Evolutionary conservation across 1,140 invertebrate genomes (phyloP), one percentile per base, ranked within the genome.

Genomic region (Helicorthomorpha holstii): DNA sequence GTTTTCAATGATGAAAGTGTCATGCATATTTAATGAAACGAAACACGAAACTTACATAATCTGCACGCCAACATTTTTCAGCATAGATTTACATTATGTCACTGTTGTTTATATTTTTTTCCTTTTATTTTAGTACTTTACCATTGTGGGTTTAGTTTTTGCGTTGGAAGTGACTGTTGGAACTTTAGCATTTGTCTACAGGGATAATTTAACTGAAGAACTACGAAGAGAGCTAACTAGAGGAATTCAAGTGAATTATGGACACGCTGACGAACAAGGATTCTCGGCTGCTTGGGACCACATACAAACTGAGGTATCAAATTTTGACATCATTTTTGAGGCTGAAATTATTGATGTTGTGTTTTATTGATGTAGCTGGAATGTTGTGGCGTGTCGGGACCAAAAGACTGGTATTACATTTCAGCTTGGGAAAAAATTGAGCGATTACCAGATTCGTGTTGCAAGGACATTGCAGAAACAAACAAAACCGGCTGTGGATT

Each of bases 381-480:
- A 49, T 91, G 86, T 60, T 91, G 86, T 64, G 86, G 86, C n/a
- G 81, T 90, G 0, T 72, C 78, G 42, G 78, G 78, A 27, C 83
- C 84, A 60, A 78, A 78, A 49, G 85, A 91, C 61, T 91, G 85
- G 85, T 85, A 79, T 64, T 73, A 81, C 57, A 81, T 85, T n/a
- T 70, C 76, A 25, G 81, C 82, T 0, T 86, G 83, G 83, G 79
- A 79, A 1, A 69, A 73, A 21, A 73, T 81, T 53, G 73, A 77
- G 50, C 75, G 75, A 58, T 83, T 89, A 1, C 85, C 85, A 1
- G 78, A 81, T 55, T 85, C 83, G 0, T 91, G 86, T 61, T 90
- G 86, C 62, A 61, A 76, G n/a, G 66, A 70, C 25, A 65, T 66
- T 27, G 73, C 70, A 55, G n/a, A n/a, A n/a, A 66, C 55, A 27